phyloP scores from a whole-genome alignment of 2,888 invertebrate species.

The Dendrolimus pini region DNA sequence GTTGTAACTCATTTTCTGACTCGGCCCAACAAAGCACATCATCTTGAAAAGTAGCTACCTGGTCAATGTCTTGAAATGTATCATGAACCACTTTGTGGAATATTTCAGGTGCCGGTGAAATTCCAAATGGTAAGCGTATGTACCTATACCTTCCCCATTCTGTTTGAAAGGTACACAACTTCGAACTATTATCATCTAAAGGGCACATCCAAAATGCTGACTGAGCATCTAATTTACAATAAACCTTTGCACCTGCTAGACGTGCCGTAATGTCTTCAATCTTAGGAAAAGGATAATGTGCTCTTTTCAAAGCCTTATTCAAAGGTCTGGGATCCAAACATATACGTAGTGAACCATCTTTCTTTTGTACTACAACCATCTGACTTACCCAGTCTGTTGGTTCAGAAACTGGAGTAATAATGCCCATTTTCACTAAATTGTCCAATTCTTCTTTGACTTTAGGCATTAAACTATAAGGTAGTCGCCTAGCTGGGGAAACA shows the following conservation, averaged over 20 bases:
- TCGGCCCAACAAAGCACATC: slow-evolving; percentile 20
- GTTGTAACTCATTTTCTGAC: slow-evolving; percentile 17
- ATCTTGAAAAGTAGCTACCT: background rate
- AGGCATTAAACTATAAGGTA: no score
- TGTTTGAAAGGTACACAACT: no score
- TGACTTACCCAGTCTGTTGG: no score
- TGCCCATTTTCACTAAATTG: no score
- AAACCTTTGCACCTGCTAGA: background rate
- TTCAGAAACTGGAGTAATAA: no score
- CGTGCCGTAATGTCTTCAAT: background rate
- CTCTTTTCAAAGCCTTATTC: slow-evolving; percentile 11
- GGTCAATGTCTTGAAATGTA: background rate
- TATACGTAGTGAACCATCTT: slow-evolving; percentile 18
- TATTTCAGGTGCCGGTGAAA: background rate
- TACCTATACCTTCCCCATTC: no score
- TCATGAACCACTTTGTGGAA: background rate
- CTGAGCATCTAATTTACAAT: no score
- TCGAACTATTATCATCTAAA: no score
- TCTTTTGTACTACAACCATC: slow-evolving; percentile 21
- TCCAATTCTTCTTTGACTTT: no score
- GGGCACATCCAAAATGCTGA: no score
- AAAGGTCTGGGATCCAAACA: slow-evolving; percentile 21
- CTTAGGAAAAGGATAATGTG: background rate
- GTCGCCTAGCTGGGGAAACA: no score
- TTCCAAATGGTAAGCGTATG: no score